phyloP scores from a whole-genome alignment of 1,140 invertebrate genomes.

The Drosophila punjabiensis region DNA sequence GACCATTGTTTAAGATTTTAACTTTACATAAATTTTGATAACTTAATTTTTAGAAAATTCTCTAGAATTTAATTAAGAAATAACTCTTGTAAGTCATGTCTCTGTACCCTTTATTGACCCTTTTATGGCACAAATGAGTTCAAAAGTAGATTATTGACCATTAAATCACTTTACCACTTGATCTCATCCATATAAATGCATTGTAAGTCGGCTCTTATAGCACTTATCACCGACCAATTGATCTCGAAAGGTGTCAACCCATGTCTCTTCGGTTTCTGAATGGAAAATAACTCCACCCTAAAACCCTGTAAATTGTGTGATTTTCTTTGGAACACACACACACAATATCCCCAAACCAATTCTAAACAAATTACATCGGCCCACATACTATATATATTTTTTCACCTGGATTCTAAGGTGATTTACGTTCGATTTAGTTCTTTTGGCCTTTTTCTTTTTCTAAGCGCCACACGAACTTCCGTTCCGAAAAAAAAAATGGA shows the following conservation, averaged over 20 bases:
- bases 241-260: conserved; percentile 52
- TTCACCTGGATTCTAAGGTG: conserved; percentile 46
- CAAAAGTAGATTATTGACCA: conserved; percentile 15
- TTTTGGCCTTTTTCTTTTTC: conserved; percentile 43
- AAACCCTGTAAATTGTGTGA: conserved; percentile 44
- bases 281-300: conserved; percentile 6
- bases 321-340: conserved; percentile 35
- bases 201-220: conserved; percentile 19
- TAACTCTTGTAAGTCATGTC: background rate
- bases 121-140: background rate
- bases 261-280: conserved; percentile 30
- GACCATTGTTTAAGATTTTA: conserved; percentile 8
- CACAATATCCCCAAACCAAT: conserved; percentile 3
- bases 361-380: conserved; percentile 50
- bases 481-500: conserved; percentile 32
- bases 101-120: background rate
- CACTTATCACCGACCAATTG: conserved; percentile 37
- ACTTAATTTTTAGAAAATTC: conserved; percentile 1
- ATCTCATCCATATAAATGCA: conserved; percentile 12
- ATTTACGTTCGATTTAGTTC: conserved; percentile 62
- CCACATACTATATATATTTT: conserved; percentile 29
- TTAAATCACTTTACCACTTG: conserved; percentile 36
- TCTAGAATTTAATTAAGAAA: background rate
- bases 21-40: conserved; percentile 15
- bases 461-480: conserved; percentile 81